Evolutionary conservation across 2,888 invertebrate species (phyloP).

Genomic region (Orchesella flavescens): DNA sequence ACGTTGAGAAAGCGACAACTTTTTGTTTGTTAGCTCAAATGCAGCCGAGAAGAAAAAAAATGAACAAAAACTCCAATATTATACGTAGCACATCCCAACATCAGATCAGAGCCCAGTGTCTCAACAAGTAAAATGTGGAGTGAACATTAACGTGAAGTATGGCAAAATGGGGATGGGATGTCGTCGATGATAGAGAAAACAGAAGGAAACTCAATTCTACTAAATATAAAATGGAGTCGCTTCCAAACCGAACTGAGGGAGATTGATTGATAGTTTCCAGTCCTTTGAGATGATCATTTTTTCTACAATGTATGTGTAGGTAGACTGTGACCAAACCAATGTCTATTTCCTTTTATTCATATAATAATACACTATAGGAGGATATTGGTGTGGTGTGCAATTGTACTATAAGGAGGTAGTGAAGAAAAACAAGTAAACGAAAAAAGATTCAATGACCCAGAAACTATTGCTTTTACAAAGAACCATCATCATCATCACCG

Average conservation of each 20-base stretch:
- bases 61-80: slow-evolving; percentile 28
- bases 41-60: neutral
- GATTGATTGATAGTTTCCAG: slow-evolving; percentile 47
- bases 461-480: slow-evolving; percentile 42
- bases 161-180: no score
- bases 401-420: no score
- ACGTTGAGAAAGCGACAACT: neutral
- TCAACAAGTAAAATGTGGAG: slow-evolving; percentile 41
- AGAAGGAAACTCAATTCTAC: neutral
- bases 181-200: neutral
- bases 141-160: slow-evolving; percentile 9
- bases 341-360: no score
- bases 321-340: no score
- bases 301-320: neutral
- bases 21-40: neutral
- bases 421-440: slow-evolving; percentile 16
- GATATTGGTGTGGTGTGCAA: no score
- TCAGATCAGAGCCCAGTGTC: neutral
- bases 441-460: slow-evolving; percentile 48
- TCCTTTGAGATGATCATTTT: slow-evolving; percentile 37
- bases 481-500: slow-evolving; percentile 24
- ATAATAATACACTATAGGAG: no score
- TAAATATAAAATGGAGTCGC: slow-evolving; percentile 1
- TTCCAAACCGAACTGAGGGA: slow-evolving; percentile 3
- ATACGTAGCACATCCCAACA: no score